phyloP scores from a whole-genome alignment of 2,797 vertebrate genomes.

The Falco naumanni region DNA sequence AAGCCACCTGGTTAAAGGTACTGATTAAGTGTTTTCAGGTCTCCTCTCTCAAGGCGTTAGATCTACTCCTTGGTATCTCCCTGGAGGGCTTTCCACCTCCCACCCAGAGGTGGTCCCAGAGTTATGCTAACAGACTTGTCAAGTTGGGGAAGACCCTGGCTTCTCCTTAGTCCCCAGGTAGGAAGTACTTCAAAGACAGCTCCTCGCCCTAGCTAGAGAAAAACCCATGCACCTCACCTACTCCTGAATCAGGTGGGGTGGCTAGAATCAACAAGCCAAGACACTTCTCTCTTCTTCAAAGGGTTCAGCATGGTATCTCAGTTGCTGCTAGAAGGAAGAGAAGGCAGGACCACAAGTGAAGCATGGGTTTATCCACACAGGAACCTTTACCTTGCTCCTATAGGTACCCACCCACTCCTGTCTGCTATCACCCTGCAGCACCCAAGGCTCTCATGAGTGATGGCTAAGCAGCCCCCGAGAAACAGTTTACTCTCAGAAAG shows the following conservation, averaged over 20 bases:
- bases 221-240: background rate
- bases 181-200: background rate
- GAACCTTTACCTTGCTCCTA: background rate
- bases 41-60: background rate
- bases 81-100: background rate
- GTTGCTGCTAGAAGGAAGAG: conserved; percentile 13
- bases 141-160: background rate
- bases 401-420: background rate
- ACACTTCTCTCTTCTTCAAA: conserved; percentile 26
- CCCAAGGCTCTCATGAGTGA: background rate
- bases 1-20: background rate
- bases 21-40: background rate
- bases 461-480: conserved; percentile 1
- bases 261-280: background rate
- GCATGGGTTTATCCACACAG: background rate
- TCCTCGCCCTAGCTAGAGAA: background rate
- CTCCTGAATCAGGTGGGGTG: background rate
- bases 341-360: background rate
- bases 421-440: background rate
- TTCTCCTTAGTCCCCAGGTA: background rate
- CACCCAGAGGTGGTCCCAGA: background rate
- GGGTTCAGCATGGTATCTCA: background rate
- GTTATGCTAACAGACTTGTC: background rate
- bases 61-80: background rate
- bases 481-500: background rate